Percentiles rank a stretch among this genome's conserved stretches.
Conservation (phyloP, 2,113 vertebrate species). For the Vimba vimba region DNA sequence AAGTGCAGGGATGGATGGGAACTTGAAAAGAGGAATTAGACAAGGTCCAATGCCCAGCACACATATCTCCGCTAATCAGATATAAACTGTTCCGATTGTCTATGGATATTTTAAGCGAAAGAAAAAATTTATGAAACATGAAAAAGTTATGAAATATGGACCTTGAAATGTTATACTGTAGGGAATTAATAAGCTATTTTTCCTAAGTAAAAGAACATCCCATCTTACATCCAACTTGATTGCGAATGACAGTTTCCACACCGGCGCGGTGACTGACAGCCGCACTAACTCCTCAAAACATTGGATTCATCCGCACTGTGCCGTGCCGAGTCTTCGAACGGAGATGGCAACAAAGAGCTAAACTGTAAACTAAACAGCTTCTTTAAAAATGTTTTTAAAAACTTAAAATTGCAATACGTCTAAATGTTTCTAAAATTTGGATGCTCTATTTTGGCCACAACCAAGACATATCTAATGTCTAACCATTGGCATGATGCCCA, state of each 20-base stretch:
- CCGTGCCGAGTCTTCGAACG: no score
- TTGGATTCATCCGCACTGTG: no score
- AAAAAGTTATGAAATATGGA: not conserved
- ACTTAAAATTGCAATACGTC: not conserved
- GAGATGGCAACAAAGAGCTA: no score
- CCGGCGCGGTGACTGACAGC: no score
- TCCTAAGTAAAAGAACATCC: not conserved
- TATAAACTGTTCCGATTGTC: constrained; percentile 18
- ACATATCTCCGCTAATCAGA: constrained; percentile 35
- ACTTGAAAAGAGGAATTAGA: constrained; percentile 68
- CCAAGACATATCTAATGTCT: not conserved
- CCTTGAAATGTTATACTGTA: not conserved
- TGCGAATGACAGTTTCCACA: no score
- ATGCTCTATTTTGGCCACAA: not conserved
- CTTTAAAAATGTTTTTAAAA: not conserved
- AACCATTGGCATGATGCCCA: not conserved
- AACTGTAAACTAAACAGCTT: not conserved
- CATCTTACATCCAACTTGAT: no score
- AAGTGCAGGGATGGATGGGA: constrained; percentile 60
- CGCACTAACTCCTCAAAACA: no score
- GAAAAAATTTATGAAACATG: not conserved
- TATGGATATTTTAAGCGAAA: constrained; percentile 55
- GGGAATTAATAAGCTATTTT: not conserved
- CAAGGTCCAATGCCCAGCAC: constrained; percentile 62
- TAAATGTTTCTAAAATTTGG: not conserved